phyloP scores from a whole-genome alignment of 2,888 invertebrate species.

The Argynnis bischoffii region DNA sequence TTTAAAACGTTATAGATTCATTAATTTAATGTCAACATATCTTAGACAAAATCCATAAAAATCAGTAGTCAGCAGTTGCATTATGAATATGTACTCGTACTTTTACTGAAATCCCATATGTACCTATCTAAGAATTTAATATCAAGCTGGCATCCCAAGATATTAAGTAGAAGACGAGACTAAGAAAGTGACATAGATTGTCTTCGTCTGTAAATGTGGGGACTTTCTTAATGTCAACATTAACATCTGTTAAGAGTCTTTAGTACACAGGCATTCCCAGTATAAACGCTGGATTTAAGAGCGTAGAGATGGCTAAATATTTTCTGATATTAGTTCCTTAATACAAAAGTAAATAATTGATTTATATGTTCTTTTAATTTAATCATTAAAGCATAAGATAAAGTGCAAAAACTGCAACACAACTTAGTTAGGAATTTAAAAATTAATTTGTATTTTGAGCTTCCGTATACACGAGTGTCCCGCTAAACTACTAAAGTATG shows the following conservation, averaged over 20 bases:
- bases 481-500: slow-evolving; percentile 28
- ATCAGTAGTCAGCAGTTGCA: not conserved
- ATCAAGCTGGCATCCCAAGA: slow-evolving; percentile 19
- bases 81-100: not conserved
- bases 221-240: slow-evolving; percentile 18
- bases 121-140: slow-evolving; percentile 24
- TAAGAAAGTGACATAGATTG: slow-evolving; percentile 18
- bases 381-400: not conserved
- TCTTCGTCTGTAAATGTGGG: slow-evolving; percentile 15
- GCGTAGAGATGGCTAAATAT: not conserved
- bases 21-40: too few species aligned
- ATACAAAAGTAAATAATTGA: not conserved
- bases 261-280: not conserved
- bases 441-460: slow-evolving; percentile 18
- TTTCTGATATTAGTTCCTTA: too few species aligned
- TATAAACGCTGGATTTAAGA: not conserved
- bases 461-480: slow-evolving; percentile 11
- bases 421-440: slow-evolving; percentile 11
- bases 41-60: not conserved
- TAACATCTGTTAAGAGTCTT: slow-evolving; percentile 12
- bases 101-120: not conserved
- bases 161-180: slow-evolving; percentile 19
- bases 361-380: not conserved
- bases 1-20: too few species aligned
- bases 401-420: not conserved